Percentiles rank a stretch among this genome's conserved stretches.
These are phyloP conservation scores for Drosophila paulistorum DNA, from an alignment of 1,140 invertebrate species.

Conservation along the genomic window DNA sequence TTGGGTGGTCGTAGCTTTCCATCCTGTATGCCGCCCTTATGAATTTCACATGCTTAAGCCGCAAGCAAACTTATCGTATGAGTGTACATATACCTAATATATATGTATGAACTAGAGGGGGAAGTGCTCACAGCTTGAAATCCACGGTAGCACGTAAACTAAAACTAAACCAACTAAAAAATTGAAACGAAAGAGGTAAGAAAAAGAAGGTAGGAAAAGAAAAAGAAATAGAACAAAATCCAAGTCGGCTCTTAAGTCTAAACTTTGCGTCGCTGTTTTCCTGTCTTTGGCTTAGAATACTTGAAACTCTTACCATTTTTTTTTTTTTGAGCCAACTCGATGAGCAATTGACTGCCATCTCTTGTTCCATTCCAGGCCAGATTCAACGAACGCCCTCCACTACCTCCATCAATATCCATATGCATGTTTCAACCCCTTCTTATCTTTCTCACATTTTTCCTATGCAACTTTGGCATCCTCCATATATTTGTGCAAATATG, in stretches of 20 bases:
- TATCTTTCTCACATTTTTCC: background rate
- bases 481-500: conserved; percentile 65
- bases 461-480: conserved; percentile 24
- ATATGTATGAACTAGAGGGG: conserved; percentile 39
- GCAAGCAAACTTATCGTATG: conserved; percentile 51
- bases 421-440: conserved; percentile 23
- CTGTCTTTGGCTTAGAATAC: conserved; percentile 41
- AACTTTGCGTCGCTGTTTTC: conserved; percentile 57
- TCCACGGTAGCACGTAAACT: conserved; percentile 72
- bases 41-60: conserved; percentile 80
- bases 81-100: conserved; percentile 9
- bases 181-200: background rate
- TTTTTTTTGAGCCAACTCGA: conserved; percentile 62
- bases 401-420: conserved; percentile 13
- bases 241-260: conserved; percentile 14
- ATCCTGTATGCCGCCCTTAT: conserved; percentile 53
- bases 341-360: conserved; percentile 72
- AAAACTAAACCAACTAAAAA: conserved; percentile 57
- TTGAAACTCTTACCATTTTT: conserved; percentile 32
- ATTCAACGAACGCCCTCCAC: background rate
- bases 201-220: background rate
- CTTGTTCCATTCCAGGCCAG: background rate
- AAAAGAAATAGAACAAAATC: conserved; percentile 3
- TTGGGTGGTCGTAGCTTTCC: conserved; percentile 7
- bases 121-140: conserved; percentile 75